Evolutionary conservation across 2,888 invertebrate genomes (phyloP).

Genomic region (Nezara viridula): DNA sequence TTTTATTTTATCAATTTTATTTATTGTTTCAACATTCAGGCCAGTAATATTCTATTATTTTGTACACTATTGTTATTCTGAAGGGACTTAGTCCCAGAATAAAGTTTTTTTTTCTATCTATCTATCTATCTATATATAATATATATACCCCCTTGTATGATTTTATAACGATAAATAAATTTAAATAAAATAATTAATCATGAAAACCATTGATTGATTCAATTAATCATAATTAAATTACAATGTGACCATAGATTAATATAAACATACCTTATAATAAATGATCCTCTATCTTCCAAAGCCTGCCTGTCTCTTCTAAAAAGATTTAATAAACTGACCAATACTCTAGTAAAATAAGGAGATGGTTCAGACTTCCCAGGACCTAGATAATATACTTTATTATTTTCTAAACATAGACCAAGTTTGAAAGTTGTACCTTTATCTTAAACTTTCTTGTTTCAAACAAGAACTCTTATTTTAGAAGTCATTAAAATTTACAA

Average conservation of each 20-base stretch:
- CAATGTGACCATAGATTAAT: background rate
- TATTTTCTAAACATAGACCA: background rate
- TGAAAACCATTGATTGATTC: background rate
- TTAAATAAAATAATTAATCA: background rate
- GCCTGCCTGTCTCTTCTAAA: conserved; percentile 89
- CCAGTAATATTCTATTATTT: too few relatives aligned
- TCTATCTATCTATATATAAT: too few relatives aligned
- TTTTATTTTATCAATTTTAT: too few relatives aligned
- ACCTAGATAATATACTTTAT: conserved; percentile 22
- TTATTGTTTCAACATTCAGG: too few relatives aligned
- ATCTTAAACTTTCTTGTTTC: background rate
- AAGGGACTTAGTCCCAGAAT: too few relatives aligned
- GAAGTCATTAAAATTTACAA: background rate
- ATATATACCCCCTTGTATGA: too few relatives aligned
- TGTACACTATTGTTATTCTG: too few relatives aligned
- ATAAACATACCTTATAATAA: conserved; percentile 86
- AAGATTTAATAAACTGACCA: conserved; percentile 85
- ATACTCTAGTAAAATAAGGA: conserved; percentile 86
- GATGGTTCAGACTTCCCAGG: conserved; percentile 67
- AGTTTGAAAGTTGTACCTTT: background rate
- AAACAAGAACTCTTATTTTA: background rate
- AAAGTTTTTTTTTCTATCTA: too few relatives aligned
- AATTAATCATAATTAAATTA: background rate
- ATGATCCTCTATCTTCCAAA: conserved; percentile 91
- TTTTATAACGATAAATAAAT: too few relatives aligned